Base-by-base conservation (phyloP, 2,113 vertebrate species). In the Lamprotornis superbus region DNA sequence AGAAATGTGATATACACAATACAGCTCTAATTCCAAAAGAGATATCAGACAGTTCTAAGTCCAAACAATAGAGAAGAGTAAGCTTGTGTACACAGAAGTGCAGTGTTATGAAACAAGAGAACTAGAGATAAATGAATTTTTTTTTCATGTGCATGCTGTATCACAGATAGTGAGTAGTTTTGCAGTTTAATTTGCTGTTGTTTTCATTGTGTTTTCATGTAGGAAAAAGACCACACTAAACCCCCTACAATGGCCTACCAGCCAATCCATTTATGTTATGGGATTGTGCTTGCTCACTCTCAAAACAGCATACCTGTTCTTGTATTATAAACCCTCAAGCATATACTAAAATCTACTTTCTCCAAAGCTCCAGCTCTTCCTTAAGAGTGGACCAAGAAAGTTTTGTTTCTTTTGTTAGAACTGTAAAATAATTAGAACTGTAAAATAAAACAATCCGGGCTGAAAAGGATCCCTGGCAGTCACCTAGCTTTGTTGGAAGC, bases 121-220 rank as follows among this genome's bases (percentile, higher is more conserved):
- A 22, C 9, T 68, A 74, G 35, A 75, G 4, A 7, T 8, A 74
- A 65, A 33, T 33, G 3, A 67, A 53, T 5, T 7, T 60, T 40
- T 49, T 73, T 61, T 57, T 40, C 3, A 13, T 52, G 9, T 0
- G 0, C 39, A 63, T 52, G 8, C 9, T 77, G 2, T 70, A 46
- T 44, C 10, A 39, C 37, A 63, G 9, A 8, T 70, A 59, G 11
- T 1, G 1, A 67, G 52, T 47, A 28, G 10, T 50, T 78, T 55
- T 82, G 13, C 7, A 49, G 9, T 68, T 87, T 52, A 60, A 20
- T 49, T 89, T 89, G 3, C 9, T 69, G 7, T 37, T 87, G 28
- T 49, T 5, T 83, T 50, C 17, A 16, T 12, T 78, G 16, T 49
- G 8, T 85, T 71, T 75, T 71, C 35, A 27, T 44, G 40, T 21